Conservation (phyloP, 2,797 vertebrate species). For the Tadarida brasiliensis region DNA sequence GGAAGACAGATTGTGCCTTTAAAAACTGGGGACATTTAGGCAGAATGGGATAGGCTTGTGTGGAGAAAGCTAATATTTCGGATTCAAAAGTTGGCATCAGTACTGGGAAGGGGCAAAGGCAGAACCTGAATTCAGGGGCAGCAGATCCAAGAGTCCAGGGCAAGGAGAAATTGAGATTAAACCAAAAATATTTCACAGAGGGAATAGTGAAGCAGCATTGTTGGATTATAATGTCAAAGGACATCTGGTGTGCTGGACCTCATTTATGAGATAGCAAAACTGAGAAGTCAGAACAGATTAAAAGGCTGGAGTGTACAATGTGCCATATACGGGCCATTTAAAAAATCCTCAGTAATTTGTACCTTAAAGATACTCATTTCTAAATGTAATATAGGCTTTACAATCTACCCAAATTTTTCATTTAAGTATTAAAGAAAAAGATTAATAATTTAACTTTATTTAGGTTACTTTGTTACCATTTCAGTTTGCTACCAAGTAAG, state of each 20-base stretch:
- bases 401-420: background rate
- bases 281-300: background rate
- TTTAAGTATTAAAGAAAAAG: constrained; percentile 43
- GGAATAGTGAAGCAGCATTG: background rate
- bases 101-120: background rate
- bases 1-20: background rate
- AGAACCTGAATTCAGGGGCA: background rate
- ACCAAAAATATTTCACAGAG: constrained; percentile 14
- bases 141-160: background rate
- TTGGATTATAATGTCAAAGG: background rate
- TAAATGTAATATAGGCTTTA: background rate
- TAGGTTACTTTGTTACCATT: background rate
- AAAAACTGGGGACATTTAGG: background rate
- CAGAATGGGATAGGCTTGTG: background rate
- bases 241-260: background rate
- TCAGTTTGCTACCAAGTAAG: background rate
- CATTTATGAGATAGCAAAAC: background rate
- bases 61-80: background rate
- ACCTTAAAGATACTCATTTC: constrained; percentile 6
- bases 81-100: background rate
- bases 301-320: background rate
- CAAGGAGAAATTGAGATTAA: background rate
- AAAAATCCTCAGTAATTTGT: background rate
- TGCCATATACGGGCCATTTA: background rate
- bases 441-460: background rate